phyloP scores from a whole-genome alignment of 2,797 vertebrate genomes.

The Parauchenoglanis ngamensis region DNA sequence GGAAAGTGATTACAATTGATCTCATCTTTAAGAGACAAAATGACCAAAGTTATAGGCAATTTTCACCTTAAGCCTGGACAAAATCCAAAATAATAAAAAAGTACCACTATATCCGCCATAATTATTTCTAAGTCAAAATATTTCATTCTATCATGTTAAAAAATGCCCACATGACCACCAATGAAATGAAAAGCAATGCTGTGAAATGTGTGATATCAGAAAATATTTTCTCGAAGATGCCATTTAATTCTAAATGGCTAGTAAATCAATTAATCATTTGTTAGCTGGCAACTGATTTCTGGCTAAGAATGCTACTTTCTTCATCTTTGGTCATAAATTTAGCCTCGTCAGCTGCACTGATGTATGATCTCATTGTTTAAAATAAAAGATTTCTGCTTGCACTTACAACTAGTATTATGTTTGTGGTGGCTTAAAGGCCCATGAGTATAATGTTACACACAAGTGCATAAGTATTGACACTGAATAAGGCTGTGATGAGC shows the following conservation, averaged over 20 bases:
- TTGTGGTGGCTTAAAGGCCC: neutral
- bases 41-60: constrained; percentile 32
- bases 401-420: neutral
- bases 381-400: neutral
- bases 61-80: constrained; percentile 20
- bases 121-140: constrained; percentile 11
- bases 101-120: neutral
- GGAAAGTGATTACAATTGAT: constrained; percentile 63
- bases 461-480: neutral
- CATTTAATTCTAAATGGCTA: neutral
- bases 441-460: neutral
- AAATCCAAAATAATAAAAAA: constrained; percentile 11
- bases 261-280: neutral
- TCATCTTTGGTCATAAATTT: neutral
- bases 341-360: neutral
- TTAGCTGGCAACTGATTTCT: neutral
- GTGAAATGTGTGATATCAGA: neutral
- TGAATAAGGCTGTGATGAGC: neutral
- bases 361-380: neutral
- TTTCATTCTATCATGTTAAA: neutral
- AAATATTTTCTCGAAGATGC: neutral
- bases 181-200: neutral
- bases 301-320: neutral
- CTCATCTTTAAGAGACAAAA: constrained; percentile 58
- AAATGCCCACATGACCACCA: neutral